phyloP scores from a whole-genome alignment of 2,888 invertebrate genomes.

The Monopis laevigella region DNA sequence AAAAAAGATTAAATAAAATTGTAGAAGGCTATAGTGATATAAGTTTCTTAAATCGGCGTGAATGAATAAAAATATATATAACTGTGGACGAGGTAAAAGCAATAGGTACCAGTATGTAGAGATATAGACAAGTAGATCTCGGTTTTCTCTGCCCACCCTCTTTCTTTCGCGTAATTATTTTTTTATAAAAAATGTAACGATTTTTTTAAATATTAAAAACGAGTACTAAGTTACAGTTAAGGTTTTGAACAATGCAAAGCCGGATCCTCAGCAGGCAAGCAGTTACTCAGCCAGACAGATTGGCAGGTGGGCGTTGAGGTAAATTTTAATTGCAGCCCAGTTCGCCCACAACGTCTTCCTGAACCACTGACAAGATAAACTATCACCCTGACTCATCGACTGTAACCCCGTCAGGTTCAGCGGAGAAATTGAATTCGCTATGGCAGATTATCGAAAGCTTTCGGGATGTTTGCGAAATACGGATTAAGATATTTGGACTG shows the following conservation, averaged over 20 bases:
- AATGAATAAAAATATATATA: too few species aligned
- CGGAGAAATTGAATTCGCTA: conserved; percentile 7
- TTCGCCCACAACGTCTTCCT: conserved; percentile 19
- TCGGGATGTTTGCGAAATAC: too few species aligned
- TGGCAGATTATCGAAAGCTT: too few species aligned
- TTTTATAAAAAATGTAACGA: neutral
- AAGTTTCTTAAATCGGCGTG: too few species aligned
- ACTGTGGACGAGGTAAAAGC: too few species aligned
- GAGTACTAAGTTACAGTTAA: conserved; percentile 6
- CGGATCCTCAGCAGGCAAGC: neutral
- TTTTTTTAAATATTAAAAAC: neutral
- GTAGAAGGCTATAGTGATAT: too few species aligned
- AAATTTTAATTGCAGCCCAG: conserved; percentile 17
- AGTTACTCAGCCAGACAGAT: conserved; percentile 10
- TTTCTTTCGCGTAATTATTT: too few species aligned
- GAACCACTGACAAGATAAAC: conserved; percentile 11
- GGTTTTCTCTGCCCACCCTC: too few species aligned
- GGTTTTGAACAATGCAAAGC: neutral
- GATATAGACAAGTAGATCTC: too few species aligned
- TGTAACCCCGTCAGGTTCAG: conserved; percentile 5
- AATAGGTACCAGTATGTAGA: too few species aligned
- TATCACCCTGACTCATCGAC: conserved; percentile 18
- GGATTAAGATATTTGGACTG: too few species aligned
- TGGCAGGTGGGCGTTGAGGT: conserved; percentile 13
- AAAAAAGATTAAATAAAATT: too few species aligned